These are phyloP conservation scores for Portevinia maculata DNA, from an alignment of 2,888 invertebrate species.

Conservation along the genomic window DNA sequence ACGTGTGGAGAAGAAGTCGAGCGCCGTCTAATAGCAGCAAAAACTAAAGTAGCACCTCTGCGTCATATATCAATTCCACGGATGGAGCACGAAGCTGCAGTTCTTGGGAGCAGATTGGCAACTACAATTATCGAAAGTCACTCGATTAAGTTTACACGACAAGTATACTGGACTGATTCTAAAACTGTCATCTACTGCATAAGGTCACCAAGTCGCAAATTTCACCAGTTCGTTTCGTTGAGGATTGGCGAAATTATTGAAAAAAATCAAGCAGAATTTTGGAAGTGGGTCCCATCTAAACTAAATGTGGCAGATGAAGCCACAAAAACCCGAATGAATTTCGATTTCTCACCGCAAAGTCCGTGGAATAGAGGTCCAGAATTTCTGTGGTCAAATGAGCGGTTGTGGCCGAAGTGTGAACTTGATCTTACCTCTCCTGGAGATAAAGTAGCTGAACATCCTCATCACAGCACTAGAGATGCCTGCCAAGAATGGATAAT, in stretches of 20 bases:
- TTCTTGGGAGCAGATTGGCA: slow-evolving; percentile 12
- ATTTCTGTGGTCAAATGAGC: not conserved
- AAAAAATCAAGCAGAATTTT: not conserved
- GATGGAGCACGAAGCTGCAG: not conserved
- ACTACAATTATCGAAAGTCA: not conserved
- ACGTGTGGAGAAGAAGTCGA: no score
- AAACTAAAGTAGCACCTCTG: no score
- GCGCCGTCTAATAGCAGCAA: no score
- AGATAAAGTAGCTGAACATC: not conserved
- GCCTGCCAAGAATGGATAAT: no score
- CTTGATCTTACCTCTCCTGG: not conserved
- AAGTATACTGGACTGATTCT: slow-evolving; percentile 26
- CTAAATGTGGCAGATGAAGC: slow-evolving; percentile 32
- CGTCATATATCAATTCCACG: slow-evolving; percentile 4
- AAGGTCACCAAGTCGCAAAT: slow-evolving; percentile 18
- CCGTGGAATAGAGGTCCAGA: slow-evolving; percentile 11
- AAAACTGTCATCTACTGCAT: slow-evolving; percentile 41
- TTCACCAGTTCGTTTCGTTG: slow-evolving; percentile 35
- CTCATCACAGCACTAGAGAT: not conserved
- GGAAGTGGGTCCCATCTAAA: slow-evolving; percentile 28
- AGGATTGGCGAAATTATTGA: slow-evolving; percentile 35
- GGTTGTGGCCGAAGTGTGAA: not conserved
- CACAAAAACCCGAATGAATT: slow-evolving; percentile 21
- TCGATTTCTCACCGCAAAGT: slow-evolving; percentile 3
- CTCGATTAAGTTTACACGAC: not conserved